Evolutionary conservation across 2,797 vertebrate species (phyloP).

Genomic region (Halcyon badia): DNA sequence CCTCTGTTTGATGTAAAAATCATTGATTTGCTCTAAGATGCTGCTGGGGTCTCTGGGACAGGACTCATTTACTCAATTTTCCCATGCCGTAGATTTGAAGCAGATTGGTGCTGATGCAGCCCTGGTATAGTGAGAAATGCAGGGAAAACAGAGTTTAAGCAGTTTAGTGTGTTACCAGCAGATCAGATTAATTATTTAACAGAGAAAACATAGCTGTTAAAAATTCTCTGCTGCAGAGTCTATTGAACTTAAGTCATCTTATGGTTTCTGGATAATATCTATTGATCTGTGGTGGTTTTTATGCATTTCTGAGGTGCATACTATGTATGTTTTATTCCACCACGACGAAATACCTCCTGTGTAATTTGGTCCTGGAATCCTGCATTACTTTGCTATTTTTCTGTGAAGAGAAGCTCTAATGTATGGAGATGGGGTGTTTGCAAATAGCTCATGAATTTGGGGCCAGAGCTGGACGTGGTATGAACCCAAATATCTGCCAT

Average conservation of each 20-base stretch:
- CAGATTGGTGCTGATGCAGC: background rate
- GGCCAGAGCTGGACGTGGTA: rapidly evolving
- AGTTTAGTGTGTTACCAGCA: background rate
- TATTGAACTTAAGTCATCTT: background rate
- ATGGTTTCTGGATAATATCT: background rate
- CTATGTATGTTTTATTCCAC: background rate
- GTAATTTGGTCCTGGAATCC: background rate
- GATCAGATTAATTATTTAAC: conserved; percentile 64
- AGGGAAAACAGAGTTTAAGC: conserved; percentile 28
- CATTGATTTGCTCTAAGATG: background rate
- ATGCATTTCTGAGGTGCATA: background rate
- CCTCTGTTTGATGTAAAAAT: background rate
- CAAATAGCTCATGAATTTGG: background rate
- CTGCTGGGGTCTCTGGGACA: background rate
- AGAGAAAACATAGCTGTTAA: conserved; percentile 33
- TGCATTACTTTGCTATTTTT: background rate
- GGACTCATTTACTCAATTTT: background rate
- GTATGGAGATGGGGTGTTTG: background rate
- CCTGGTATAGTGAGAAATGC: background rate
- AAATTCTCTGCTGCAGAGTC: background rate
- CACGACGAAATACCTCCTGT: background rate
- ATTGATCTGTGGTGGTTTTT: conserved; percentile 16
- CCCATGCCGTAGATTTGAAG: background rate
- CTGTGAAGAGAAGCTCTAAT: background rate
- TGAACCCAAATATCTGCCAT: background rate